Base-by-base conservation (phyloP, 2,888 invertebrate species). In the Hydroisotoma schaefferi region DNA sequence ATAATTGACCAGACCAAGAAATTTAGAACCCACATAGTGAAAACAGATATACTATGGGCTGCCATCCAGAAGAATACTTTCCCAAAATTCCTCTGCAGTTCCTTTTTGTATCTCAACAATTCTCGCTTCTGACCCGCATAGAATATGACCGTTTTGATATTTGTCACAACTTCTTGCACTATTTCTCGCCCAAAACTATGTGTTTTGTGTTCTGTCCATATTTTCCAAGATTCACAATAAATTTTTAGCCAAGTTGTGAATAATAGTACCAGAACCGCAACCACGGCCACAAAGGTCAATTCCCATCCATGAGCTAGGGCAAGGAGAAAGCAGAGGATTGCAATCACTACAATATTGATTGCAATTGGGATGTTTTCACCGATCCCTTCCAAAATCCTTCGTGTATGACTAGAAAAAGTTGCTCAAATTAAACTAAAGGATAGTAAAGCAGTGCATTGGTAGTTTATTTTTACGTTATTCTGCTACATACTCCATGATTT, bases 261-360 rank as follows among this genome's bases (percentile, higher is more conserved):
- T 2, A 59, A 37, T 12, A 61, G 15, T 2, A 67, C 2, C 1
- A 61, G 61, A 10, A 65, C 20, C 1, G 54, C 43, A 0, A 28
- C n/a, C 1, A 55, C 10, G 5, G 56, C 51, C 0, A 64, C 49
- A 12, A 64, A n/a, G 12, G 65, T 47, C 12, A 69, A 38, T 12
- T 43, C 15, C 63, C 61, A 69, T 8, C 69, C 67, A 28, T 61
- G 59, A 2, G n/a, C 38, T 51, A 65, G 57, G 3, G 69, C 64
- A 15, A 61, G 44, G 1, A 29, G 10, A 3, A 56, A 6, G 1
- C 60, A 59, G 18, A 57, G 10, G 5, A 48, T 22, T 18, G 40
- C 52, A 51, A 67, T 64, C 3, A 55, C 55, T 3, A 48, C 22
- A 6, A 69, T 18, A 28, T 47, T 60, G 6, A 65, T 43, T 4